Conservation (phyloP, 1,140 invertebrate species). For the Epicauta chinensis region DNA sequence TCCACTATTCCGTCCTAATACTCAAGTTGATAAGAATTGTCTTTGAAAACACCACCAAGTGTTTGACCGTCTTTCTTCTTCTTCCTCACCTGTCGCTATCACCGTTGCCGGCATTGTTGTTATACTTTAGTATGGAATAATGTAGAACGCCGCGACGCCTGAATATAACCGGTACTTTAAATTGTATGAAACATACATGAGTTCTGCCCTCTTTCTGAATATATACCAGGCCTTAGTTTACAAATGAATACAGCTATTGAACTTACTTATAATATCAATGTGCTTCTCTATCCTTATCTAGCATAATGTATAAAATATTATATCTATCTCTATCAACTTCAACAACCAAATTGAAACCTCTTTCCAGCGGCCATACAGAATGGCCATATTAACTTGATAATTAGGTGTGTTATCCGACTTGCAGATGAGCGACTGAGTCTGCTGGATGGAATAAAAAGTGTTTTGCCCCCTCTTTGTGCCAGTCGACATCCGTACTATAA, state of each 20-base stretch:
- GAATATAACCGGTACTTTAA: constrained; percentile 40
- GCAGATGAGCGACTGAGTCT: constrained; percentile 63
- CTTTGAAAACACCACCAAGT: background rate
- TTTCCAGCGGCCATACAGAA: constrained; percentile 49
- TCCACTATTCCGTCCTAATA: constrained; percentile 1
- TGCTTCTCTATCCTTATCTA: constrained; percentile 41
- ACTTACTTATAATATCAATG: constrained; percentile 70
- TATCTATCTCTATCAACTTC: too few relatives aligned
- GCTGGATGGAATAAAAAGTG: constrained; percentile 45
- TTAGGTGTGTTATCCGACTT: constrained; percentile 84
- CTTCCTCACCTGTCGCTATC: constrained; percentile 15
- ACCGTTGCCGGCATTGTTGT: too few relatives aligned
- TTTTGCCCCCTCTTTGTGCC: constrained; percentile 41
- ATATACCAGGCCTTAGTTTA: constrained; percentile 52
- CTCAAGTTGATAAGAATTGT: constrained; percentile 1
- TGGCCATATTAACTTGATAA: constrained; percentile 84
- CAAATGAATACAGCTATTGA: constrained; percentile 69
- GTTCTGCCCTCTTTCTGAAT: constrained; percentile 41
- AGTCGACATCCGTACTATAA: constrained; percentile 38
- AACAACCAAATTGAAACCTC: constrained; percentile 41
- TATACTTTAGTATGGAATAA: too few relatives aligned
- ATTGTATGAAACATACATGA: constrained; percentile 46
- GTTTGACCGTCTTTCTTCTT: background rate
- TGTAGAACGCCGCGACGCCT: constrained; percentile 14
- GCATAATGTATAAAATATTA: too few relatives aligned